Percentiles rank a stretch among this genome's conserved stretches.
Conservation (phyloP, 1,140 invertebrate genomes). For the Micrasema longulum region DNA sequence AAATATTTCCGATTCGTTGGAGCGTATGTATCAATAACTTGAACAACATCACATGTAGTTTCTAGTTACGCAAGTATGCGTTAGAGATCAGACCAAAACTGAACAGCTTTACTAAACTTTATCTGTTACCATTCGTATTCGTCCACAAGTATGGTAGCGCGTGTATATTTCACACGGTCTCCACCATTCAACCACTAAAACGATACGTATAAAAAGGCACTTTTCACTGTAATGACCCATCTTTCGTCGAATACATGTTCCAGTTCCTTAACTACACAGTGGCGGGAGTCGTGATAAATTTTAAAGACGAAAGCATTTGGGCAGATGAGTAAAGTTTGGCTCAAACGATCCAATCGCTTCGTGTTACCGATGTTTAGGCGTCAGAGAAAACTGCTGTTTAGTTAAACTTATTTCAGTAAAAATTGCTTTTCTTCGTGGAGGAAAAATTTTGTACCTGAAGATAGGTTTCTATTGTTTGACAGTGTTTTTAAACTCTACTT, state of each 20-base stretch:
- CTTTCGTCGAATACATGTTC: too few relatives aligned
- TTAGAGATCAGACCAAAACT: slow-evolving; percentile 8
- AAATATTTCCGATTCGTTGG: too few relatives aligned
- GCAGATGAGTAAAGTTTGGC: slow-evolving; percentile 11
- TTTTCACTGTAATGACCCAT: neutral
- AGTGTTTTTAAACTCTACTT: too few relatives aligned
- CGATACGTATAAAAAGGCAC: neutral
- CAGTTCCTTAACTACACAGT: too few relatives aligned
- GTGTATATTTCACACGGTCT: neutral
- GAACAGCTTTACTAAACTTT: neutral
- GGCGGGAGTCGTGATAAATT: too few relatives aligned
- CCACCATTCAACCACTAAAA: neutral
- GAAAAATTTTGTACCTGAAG: too few relatives aligned
- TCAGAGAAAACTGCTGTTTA: slow-evolving; percentile 17
- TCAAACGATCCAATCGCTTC: neutral
- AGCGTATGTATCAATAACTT: too few relatives aligned
- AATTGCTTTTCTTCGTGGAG: neutral
- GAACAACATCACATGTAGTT: too few relatives aligned
- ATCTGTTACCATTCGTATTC: slow-evolving; percentile 45
- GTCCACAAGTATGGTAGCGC: slow-evolving; percentile 42
- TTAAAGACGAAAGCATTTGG: neutral
- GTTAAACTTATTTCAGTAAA: slow-evolving; percentile 1
- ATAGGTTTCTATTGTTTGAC: too few relatives aligned
- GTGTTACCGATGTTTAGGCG: slow-evolving; percentile 9
- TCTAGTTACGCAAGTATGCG: too few relatives aligned